A percentile compares a stretch with the other conserved stretches of the same genome.
Evolutionary conservation across 2,113 vertebrate genomes (phyloP).

Genomic region (Papio anubis): DNA sequence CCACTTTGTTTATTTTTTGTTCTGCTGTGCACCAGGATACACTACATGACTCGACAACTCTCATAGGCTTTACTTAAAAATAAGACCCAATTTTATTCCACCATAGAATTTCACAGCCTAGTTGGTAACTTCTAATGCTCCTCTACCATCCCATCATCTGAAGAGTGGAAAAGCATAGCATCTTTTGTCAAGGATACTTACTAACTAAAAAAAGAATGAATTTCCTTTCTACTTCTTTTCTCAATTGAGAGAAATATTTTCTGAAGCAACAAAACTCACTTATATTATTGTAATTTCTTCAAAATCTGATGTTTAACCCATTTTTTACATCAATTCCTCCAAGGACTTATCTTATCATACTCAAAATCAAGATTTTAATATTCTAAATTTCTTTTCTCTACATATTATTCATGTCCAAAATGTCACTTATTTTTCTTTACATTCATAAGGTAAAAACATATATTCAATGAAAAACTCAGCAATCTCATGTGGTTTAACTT

Average conservation of each 20-base stretch:
- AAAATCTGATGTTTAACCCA: not conserved
- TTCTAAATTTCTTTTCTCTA: not conserved
- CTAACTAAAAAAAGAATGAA: not conserved
- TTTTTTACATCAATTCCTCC: not conserved
- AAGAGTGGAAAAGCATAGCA: not conserved
- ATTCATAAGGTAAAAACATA: not conserved
- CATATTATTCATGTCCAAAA: not conserved
- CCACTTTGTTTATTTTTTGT: not conserved
- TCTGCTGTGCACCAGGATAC: not conserved
- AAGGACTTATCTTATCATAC: not conserved
- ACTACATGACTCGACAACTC: not conserved
- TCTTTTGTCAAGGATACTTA: not conserved
- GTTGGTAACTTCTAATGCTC: not conserved
- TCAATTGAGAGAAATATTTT: not conserved
- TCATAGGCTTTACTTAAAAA: not conserved
- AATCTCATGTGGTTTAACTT: not conserved
- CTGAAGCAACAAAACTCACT: not conserved
- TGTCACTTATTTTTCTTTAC: not conserved
- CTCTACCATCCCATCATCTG: not conserved
- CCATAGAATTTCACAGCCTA: not conserved
- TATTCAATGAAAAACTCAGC: not conserved
- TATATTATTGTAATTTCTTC: not conserved
- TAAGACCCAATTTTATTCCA: too few relatives aligned
- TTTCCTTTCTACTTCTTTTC: not conserved
- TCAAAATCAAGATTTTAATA: not conserved